phyloP scores from a whole-genome alignment of 2,797 vertebrate genomes.

The Acropternis orthonyx region DNA sequence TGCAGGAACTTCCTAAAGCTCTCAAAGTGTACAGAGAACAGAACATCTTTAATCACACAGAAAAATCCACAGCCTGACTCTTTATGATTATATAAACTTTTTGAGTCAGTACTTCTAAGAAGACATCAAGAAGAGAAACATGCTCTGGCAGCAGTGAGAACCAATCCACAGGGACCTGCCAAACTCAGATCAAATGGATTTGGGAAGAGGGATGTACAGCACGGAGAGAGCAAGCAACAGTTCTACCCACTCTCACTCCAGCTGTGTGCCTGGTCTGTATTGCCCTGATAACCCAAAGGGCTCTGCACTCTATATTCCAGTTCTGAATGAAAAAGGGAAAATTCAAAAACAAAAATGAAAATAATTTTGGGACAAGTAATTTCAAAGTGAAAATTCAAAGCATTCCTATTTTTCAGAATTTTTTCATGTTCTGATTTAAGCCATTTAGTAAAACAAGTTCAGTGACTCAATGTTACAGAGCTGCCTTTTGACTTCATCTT shows the following conservation, averaged over 20 bases:
- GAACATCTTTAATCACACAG: background rate
- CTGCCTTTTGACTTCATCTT: background rate
- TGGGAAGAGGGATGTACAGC: background rate
- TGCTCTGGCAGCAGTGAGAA: background rate
- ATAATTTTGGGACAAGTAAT: background rate
- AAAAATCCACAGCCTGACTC: background rate
- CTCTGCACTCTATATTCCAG: background rate
- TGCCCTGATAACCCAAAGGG: background rate
- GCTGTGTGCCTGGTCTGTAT: background rate
- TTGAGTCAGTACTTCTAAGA: background rate
- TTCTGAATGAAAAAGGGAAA: background rate
- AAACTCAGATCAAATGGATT: background rate
- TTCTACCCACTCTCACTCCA: background rate
- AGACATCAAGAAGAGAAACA: background rate
- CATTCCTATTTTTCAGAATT: background rate
- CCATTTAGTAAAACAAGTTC: background rate
- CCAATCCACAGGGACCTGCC: background rate
- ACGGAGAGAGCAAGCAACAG: background rate
- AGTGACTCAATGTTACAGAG: background rate
- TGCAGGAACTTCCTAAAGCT: background rate
- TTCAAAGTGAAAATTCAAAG: conserved; percentile 8
- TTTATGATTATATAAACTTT: background rate
- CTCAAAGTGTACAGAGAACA: fast-evolving
- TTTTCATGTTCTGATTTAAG: background rate
- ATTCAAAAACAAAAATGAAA: background rate